Evolutionary conservation across 2,888 invertebrate genomes (phyloP).

Genomic region (Perizoma flavofasciatum): DNA sequence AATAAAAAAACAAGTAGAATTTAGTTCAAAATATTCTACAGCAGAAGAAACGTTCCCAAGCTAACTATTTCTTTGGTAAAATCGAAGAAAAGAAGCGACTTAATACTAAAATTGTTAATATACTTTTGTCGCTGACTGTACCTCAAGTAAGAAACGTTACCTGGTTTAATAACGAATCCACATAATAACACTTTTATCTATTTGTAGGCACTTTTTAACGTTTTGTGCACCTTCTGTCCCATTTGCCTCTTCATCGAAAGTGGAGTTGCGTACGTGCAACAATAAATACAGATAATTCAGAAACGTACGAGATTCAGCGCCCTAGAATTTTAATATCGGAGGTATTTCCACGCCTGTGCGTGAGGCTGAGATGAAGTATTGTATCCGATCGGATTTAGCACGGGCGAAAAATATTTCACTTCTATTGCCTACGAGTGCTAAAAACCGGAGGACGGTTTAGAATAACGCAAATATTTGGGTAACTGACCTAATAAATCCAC

Average conservation of each 20-base stretch:
- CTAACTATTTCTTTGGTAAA: too few relatives aligned
- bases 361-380: conserved; percentile 1
- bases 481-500: too few relatives aligned
- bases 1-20: too few relatives aligned
- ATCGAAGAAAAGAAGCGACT: too few relatives aligned
- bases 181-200: background rate
- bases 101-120: too few relatives aligned
- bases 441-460: too few relatives aligned
- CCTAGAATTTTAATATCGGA: conserved; percentile 53
- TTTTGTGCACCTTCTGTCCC: conserved; percentile 12
- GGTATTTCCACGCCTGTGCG: conserved; percentile 27
- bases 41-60: too few relatives aligned
- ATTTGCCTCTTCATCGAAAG: conserved; percentile 12
- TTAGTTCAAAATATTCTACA: too few relatives aligned
- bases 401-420: background rate
- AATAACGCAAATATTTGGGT: too few relatives aligned
- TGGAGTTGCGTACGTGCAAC: conserved; percentile 37
- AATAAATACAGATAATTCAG: conserved; percentile 53
- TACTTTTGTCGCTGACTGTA: too few relatives aligned
- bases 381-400: conserved; percentile 1
- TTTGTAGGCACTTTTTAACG: conserved; percentile 1
- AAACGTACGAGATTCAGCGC: conserved; percentile 45
- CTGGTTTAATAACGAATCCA: background rate
- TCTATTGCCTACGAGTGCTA: too few relatives aligned
- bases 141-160: too few relatives aligned